Conservation (phyloP, 2,113 vertebrate species). For the Amia ocellicauda region DNA sequence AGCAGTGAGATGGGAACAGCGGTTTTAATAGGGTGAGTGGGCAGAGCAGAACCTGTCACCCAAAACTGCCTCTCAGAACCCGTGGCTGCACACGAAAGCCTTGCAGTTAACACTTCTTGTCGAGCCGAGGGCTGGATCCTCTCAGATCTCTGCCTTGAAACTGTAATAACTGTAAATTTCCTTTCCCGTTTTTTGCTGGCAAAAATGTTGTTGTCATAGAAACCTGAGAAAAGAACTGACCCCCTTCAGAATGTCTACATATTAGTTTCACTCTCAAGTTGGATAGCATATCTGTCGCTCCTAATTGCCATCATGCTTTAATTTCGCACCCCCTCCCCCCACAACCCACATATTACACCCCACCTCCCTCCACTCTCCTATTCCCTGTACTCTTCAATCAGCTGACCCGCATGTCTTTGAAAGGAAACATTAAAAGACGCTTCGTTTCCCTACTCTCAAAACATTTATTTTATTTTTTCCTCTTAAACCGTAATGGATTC, state of each 20-base stretch:
- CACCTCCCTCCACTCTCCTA: background rate
- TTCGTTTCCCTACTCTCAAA: background rate
- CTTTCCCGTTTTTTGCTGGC: background rate
- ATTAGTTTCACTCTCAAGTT: background rate
- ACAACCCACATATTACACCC: too few relatives aligned
- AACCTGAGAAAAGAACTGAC: background rate
- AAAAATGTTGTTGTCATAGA: slow-evolving; percentile 20
- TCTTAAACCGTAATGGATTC: background rate
- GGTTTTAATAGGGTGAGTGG: too few relatives aligned
- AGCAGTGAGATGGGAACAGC: too few relatives aligned
- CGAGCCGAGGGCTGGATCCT: background rate
- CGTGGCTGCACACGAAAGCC: slow-evolving; percentile 22
- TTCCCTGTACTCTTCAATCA: background rate
- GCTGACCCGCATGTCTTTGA: background rate
- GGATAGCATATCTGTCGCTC: slow-evolving; percentile 7
- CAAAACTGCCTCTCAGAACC: slow-evolving; percentile 13
- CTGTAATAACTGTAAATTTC: background rate
- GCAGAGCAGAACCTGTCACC: slow-evolving; percentile 11
- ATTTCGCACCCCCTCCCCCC: background rate
- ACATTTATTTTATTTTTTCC: background rate
- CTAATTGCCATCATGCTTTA: slow-evolving; percentile 15
- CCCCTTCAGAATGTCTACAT: background rate
- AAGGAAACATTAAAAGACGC: background rate
- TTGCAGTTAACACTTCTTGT: slow-evolving; percentile 33
- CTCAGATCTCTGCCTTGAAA: background rate